Evolutionary conservation across 92 coral and sea anemone species (phyloP).

Genomic region (Epizoanthus illoricatus): DNA sequence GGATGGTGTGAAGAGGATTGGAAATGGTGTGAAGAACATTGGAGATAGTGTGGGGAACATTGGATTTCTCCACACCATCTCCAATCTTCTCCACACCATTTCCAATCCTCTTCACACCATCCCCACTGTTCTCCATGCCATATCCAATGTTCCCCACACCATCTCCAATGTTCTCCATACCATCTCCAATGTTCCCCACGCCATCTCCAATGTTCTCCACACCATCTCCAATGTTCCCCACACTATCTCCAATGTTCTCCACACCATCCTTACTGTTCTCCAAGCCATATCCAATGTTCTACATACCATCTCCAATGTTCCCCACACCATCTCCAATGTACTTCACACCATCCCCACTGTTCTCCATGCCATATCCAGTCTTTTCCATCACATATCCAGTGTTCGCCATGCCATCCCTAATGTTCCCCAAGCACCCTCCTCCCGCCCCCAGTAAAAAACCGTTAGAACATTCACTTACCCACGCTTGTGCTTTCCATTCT

Average conservation of each 20-base stretch:
- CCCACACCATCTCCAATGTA: neutral
- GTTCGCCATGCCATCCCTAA: neutral
- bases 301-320: too few species aligned
- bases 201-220: too few species aligned
- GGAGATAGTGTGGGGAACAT: too few species aligned
- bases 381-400: too few species aligned
- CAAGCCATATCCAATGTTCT: too few species aligned
- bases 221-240: neutral
- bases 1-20: too few species aligned
- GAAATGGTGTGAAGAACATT: too few species aligned
- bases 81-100: neutral
- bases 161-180: neutral
- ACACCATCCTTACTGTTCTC: neutral
- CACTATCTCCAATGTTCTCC: neutral
- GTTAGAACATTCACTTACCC: constrained; percentile 40
- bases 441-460: neutral
- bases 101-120: too few species aligned
- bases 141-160: neutral
- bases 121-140: too few species aligned
- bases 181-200: too few species aligned
- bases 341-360: too few species aligned
- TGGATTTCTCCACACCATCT: too few species aligned
- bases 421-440: neutral
- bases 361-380: neutral
- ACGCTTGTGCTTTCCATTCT: constrained; percentile 77